A percentile compares a stretch with the other conserved stretches of the same genome.
phyloP scores from a whole-genome alignment of 2,888 invertebrate species.

The Muscina levida region DNA sequence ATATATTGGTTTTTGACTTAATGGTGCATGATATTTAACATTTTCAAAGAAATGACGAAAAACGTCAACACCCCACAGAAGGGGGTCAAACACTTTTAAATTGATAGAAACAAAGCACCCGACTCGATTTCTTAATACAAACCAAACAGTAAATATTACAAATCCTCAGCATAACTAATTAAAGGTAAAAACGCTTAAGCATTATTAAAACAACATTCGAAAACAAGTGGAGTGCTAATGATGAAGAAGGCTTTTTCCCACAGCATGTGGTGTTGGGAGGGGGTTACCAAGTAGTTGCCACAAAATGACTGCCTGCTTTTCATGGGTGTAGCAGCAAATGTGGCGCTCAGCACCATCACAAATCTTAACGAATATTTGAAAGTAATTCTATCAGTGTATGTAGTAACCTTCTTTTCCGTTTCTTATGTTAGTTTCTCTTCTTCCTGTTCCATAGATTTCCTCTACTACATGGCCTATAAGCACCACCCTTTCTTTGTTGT shows the following conservation, averaged over 20 bases:
- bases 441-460: neutral
- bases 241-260: constrained; percentile 20
- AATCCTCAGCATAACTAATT: constrained; percentile 33
- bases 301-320: neutral
- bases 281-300: neutral
- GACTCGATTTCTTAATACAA: constrained; percentile 4
- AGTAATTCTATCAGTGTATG: constrained; percentile 13
- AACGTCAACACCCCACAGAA: constrained; percentile 13
- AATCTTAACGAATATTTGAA: neutral
- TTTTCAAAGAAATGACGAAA: neutral
- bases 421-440: neutral
- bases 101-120: constrained; percentile 10
- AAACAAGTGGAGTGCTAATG: constrained; percentile 14
- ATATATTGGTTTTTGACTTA: too few species aligned
- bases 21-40: constrained; percentile 1
- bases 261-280: neutral
- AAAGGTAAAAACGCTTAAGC: neutral
- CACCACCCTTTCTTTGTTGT: constrained; percentile 25
- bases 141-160: constrained; percentile 16
- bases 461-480: too few species aligned
- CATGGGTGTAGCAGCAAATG: neutral
- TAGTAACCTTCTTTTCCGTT: too few species aligned
- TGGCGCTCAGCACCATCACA: neutral
- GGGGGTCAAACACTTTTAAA: constrained; percentile 47
- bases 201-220: too few species aligned